phyloP scores from a whole-genome alignment of 2,113 vertebrate genomes.

The Sarotherodon lohbergeri region DNA sequence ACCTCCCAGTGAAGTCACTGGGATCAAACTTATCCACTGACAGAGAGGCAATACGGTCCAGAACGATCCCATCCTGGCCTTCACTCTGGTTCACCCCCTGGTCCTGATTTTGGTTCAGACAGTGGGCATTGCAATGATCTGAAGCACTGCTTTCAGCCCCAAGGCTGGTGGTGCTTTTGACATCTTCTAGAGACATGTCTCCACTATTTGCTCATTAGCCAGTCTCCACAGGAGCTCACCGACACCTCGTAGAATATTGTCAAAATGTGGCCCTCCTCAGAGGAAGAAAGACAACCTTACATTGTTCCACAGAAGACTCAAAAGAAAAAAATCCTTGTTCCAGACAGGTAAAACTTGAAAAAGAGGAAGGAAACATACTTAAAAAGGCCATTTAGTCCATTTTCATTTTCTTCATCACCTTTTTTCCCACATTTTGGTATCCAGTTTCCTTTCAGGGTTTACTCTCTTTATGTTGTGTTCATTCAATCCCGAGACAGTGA shows the following conservation, averaged over 20 bases:
- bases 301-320: background rate
- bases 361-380: background rate
- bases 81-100: background rate
- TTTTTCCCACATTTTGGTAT: conserved; percentile 11
- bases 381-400: background rate
- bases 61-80: conserved; percentile 50
- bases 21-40: conserved; percentile 79
- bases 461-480: conserved; percentile 14
- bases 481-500: conserved; percentile 37
- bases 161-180: conserved; percentile 22
- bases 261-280: background rate
- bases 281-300: background rate
- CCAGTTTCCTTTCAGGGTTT: conserved; percentile 12
- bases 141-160: conserved; percentile 1
- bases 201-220: background rate
- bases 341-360: background rate
- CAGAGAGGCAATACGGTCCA: conserved; percentile 78
- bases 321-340: background rate
- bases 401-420: conserved; percentile 2
- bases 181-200: conserved; percentile 70
- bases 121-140: background rate
- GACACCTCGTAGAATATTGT: background rate
- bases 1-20: conserved; percentile 80
- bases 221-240: background rate
- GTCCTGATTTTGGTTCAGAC: background rate